phyloP scores from a whole-genome alignment of 2,113 vertebrate genomes.

The Sinosuthora webbiana region DNA sequence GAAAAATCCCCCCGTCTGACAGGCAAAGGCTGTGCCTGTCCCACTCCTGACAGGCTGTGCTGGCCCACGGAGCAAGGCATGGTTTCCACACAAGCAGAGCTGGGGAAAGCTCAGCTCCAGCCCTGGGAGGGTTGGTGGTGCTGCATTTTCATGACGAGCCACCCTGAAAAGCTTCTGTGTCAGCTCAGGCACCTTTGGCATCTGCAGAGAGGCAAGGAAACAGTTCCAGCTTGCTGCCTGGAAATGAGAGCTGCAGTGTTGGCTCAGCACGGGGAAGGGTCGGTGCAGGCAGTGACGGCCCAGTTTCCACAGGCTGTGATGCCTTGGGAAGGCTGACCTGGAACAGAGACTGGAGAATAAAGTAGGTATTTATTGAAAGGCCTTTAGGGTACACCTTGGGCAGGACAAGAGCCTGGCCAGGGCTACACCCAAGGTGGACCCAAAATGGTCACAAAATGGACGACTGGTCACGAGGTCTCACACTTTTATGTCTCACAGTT shows the following conservation, averaged over 20 bases:
- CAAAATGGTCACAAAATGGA: too few species aligned
- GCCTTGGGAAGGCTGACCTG: too few species aligned
- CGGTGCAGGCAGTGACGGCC: neutral
- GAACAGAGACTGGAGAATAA: too few species aligned
- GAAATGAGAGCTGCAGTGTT: neutral
- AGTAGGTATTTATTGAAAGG: too few species aligned
- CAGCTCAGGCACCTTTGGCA: neutral
- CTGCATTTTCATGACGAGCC: neutral
- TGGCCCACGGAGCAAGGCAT: rapidly evolving
- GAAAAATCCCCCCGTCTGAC: slow-evolving; percentile 15
- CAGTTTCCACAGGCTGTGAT: neutral
- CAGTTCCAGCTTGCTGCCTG: neutral
- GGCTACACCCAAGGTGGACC: too few species aligned
- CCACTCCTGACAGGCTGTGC: neutral
- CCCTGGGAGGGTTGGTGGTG: neutral
- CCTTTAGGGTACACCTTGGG: too few species aligned
- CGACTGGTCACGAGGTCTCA: too few species aligned
- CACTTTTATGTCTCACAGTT: too few species aligned
- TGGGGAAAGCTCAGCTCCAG: neutral
- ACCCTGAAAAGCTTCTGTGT: neutral
- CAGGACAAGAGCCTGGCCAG: too few species aligned
- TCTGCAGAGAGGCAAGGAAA: neutral
- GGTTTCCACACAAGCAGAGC: neutral
- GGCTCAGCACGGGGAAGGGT: neutral
- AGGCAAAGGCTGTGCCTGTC: neutral